Conservation (phyloP, 1,140 invertebrate genomes). For the Phenacoccus solenopsis region DNA sequence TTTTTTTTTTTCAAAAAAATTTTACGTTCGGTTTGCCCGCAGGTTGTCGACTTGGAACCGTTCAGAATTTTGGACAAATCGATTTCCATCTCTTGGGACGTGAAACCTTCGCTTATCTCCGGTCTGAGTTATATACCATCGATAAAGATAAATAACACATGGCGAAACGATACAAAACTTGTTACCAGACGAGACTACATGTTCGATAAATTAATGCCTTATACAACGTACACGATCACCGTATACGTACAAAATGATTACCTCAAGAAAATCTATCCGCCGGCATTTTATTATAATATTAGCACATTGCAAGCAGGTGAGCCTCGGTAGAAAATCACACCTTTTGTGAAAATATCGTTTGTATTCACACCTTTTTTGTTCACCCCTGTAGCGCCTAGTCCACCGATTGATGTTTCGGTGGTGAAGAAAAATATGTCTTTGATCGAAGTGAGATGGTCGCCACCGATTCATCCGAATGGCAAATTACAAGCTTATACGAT, state of each 20-base stretch:
- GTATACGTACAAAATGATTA: conserved; percentile 47
- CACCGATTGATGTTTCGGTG: conserved; percentile 48
- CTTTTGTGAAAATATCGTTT: conserved; percentile 14
- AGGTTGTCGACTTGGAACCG: conserved; percentile 39
- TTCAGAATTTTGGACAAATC: conserved; percentile 38
- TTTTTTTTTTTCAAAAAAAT: background rate
- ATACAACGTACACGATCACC: conserved; percentile 60
- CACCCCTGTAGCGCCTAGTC: conserved; percentile 42
- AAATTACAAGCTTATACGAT: conserved; percentile 48
- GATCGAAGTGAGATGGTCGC: conserved; percentile 52
- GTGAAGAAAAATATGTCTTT: conserved; percentile 47
- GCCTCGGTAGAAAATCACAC: conserved; percentile 21
- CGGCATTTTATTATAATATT: conserved; percentile 43
- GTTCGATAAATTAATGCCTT: conserved; percentile 52
- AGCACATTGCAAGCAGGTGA: conserved; percentile 50
- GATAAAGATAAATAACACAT: conserved; percentile 32
- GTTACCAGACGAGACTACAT: conserved; percentile 38
- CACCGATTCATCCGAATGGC: conserved; percentile 48
- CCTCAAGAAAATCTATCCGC: conserved; percentile 39
- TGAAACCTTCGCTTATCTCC: conserved; percentile 29
- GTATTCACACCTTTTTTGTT: conserved; percentile 10
- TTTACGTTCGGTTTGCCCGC: conserved; percentile 18
- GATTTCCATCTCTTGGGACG: conserved; percentile 43
- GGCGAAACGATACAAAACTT: conserved; percentile 47
- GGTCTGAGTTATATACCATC: conserved; percentile 41